phyloP scores from a whole-genome alignment of 2,113 vertebrate genomes.

The Bungarus multicinctus region DNA sequence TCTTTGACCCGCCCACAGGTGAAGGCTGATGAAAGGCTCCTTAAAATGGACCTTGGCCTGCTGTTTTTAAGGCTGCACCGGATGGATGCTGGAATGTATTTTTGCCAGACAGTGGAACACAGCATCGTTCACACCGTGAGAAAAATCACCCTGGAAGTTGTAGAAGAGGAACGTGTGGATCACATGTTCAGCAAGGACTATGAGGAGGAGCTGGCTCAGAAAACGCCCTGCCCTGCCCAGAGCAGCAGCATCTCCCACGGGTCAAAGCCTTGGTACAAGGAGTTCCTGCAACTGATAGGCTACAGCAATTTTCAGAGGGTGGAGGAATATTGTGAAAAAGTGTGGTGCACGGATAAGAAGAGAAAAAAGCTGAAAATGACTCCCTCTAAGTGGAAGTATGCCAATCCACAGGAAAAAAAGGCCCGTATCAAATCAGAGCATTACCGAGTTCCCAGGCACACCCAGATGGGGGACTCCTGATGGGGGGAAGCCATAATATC shows the following conservation, averaged over 20 bases:
- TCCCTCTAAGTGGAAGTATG: constrained; percentile 80
- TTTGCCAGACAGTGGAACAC: constrained; percentile 93
- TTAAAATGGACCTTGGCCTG: constrained; percentile 87
- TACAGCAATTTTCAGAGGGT: constrained; percentile 91
- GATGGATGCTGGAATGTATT: constrained; percentile 85
- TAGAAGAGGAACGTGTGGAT: constrained; percentile 80
- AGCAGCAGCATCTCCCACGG: constrained; percentile 67
- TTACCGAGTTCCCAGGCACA: constrained; percentile 84
- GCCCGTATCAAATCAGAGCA: constrained; percentile 73
- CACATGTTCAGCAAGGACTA: constrained; percentile 71
- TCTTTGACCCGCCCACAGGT: constrained; percentile 68
- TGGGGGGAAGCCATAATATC: background rate
- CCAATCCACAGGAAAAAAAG: constrained; percentile 77
- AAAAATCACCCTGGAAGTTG: constrained; percentile 82
- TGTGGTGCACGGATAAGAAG: constrained; percentile 92
- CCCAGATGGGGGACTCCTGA: constrained; percentile 70
- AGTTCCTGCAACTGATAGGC: constrained; percentile 93
- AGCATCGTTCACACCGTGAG: constrained; percentile 86
- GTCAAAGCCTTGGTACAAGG: constrained; percentile 90
- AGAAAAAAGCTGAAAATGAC: constrained; percentile 86
- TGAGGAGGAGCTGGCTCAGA: constrained; percentile 68
- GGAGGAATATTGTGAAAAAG: constrained; percentile 95
- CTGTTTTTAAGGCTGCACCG: constrained; percentile 81
- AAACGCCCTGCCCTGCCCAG: constrained; percentile 71
- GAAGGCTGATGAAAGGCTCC: constrained; percentile 81